phyloP scores from a whole-genome alignment of 1,140 invertebrate genomes.

The Amyelois transitella region DNA sequence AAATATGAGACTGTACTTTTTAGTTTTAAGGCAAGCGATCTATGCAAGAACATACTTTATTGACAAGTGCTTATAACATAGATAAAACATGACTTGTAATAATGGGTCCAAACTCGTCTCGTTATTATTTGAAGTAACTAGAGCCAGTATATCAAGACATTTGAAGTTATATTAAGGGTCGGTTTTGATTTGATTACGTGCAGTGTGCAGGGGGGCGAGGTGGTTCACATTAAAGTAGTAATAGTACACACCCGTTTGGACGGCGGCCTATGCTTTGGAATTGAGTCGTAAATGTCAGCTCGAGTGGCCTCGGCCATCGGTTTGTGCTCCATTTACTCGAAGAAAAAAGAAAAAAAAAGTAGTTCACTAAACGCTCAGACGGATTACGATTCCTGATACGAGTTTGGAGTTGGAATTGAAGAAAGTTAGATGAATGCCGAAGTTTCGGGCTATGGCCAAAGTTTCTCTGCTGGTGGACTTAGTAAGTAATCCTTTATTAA shows the following conservation, averaged over 20 bases:
- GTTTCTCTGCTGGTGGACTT: conserved; percentile 25
- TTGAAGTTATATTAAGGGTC: conserved; percentile 10
- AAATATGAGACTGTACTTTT: background rate
- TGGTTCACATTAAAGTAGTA: conserved; percentile 51
- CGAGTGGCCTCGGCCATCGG: conserved; percentile 53
- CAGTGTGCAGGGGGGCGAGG: conserved; percentile 17
- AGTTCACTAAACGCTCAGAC: conserved; percentile 28
- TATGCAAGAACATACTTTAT: conserved; percentile 17
- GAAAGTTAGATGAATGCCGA: conserved; percentile 41
- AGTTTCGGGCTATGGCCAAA: conserved; percentile 36
- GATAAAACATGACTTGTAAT: conserved; percentile 59
- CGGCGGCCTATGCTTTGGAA: conserved; percentile 56
- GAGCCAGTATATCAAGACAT: conserved; percentile 34
- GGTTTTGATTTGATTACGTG: conserved; percentile 6
- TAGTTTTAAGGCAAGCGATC: conserved; percentile 24
- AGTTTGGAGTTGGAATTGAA: conserved; percentile 31
- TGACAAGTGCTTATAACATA: conserved; percentile 45
- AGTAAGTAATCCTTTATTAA: conserved; percentile 5
- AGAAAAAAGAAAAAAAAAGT: conserved; percentile 42
- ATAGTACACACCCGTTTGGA: conserved; percentile 37
- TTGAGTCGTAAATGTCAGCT: conserved; percentile 70
- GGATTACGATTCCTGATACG: conserved; percentile 40
- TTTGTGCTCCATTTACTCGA: conserved; percentile 54
- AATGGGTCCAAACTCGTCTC: conserved; percentile 50
- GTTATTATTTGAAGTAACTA: conserved; percentile 48